Evolutionary conservation across 2,888 invertebrate genomes (phyloP).

Genomic region (Agapostemon virescens): DNA sequence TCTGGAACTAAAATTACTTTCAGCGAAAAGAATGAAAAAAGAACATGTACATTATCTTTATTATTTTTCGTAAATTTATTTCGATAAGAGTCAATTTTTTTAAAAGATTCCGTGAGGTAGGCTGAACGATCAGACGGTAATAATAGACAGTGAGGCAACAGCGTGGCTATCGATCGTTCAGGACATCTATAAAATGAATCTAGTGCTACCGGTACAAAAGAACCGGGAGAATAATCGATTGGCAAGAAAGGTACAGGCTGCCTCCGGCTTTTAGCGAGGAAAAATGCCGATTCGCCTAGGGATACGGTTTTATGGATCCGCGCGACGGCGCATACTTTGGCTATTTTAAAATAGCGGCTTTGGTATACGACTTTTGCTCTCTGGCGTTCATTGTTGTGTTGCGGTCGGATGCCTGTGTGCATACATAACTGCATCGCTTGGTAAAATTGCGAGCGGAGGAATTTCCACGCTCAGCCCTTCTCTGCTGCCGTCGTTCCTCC

Average conservation of each 20-base stretch:
- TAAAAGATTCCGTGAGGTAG: not conserved
- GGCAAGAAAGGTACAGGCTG: constrained; percentile 4
- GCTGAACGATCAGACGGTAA: not conserved
- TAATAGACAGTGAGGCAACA: not conserved
- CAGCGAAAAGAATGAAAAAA: no score
- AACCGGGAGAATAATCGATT: constrained; percentile 30
- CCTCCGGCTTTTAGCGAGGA: constrained; percentile 12
- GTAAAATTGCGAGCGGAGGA: constrained; percentile 46
- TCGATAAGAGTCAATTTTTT: not conserved
- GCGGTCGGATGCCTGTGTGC: constrained; percentile 34
- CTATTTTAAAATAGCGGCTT: constrained; percentile 48
- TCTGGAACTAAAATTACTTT: no score
- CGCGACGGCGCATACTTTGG: constrained; percentile 43
- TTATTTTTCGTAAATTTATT: not conserved
- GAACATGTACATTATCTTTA: not conserved
- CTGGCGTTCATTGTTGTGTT: constrained; percentile 47
- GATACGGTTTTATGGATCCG: constrained; percentile 37
- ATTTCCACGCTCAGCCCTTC: constrained; percentile 20
- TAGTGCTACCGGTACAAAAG: not conserved
- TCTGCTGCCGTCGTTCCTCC: constrained; percentile 12
- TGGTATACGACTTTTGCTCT: constrained; percentile 47
- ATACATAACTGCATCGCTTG: constrained; percentile 52
- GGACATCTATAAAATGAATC: constrained; percentile 2
- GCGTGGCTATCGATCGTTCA: not conserved
- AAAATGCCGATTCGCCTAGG: constrained; percentile 41